Conservation (phyloP, 2,797 vertebrate species). For the Paguma larvata region DNA sequence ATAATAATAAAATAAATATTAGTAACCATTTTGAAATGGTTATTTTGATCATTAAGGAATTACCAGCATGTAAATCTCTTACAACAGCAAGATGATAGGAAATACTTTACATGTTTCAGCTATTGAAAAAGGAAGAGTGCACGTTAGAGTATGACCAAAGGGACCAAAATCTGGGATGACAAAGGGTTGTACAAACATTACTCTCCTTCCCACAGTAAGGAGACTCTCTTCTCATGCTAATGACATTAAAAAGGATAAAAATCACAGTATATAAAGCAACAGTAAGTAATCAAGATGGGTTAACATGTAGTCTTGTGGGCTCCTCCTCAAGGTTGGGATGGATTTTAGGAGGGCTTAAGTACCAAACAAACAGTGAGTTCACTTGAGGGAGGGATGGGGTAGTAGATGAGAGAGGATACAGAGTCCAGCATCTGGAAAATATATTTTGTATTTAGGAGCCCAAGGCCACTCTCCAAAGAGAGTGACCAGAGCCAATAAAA, state of each 20-base stretch:
- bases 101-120: not conserved
- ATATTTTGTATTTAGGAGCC: too few relatives aligned
- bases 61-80: not conserved
- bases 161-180: not conserved
- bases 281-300: not conserved
- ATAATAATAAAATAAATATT: not conserved
- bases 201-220: not conserved
- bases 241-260: not conserved
- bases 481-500: not conserved
- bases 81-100: not conserved
- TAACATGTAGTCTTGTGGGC: not conserved
- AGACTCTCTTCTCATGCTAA: constrained; percentile 14
- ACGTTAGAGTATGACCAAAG: not conserved
- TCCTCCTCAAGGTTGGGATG: not conserved
- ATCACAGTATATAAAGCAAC: not conserved
- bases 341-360: not conserved
- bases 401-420: not conserved
- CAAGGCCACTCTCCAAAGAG: not conserved
- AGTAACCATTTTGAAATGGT: not conserved
- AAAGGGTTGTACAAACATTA: not conserved
- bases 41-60: not conserved
- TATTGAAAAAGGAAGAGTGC: not conserved
- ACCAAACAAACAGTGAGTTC: not conserved
- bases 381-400: not conserved
- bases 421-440: not conserved